These are phyloP conservation scores for Vidua macroura DNA, from an alignment of 2,113 vertebrate species.

Conservation along the genomic window DNA sequence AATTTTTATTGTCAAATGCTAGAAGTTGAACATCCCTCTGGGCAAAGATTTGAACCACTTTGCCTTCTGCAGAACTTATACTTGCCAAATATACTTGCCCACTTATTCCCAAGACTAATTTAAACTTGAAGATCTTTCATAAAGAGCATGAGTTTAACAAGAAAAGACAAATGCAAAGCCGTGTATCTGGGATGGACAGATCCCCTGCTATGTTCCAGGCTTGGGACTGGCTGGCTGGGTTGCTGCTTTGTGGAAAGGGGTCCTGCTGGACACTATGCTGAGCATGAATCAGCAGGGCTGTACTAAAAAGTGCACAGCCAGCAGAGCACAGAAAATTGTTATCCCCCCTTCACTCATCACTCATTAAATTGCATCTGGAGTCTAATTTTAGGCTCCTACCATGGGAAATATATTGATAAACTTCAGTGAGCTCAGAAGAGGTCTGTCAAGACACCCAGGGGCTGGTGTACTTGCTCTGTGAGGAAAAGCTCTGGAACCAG, in stretches of 20 bases:
- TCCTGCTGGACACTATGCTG: not conserved
- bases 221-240: not conserved
- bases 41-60: not conserved
- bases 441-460: not conserved
- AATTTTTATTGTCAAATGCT: not conserved
- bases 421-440: not conserved
- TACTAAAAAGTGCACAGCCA: not conserved
- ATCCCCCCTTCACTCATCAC: not conserved
- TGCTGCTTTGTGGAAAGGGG: not conserved
- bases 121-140: not conserved
- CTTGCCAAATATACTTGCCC: not conserved
- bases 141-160: not conserved
- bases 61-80: not conserved
- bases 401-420: not conserved
- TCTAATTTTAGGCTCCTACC: not conserved
- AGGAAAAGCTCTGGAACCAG: not conserved
- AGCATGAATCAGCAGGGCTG: not conserved
- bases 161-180: not conserved
- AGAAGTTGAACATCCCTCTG: not conserved
- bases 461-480: not conserved
- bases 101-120: not conserved
- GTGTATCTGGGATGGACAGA: not conserved
- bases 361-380: not conserved
- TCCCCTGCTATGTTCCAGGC: not conserved
- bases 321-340: not conserved